These are phyloP conservation scores for Allophyes oxyacanthae DNA, from an alignment of 2,888 invertebrate genomes.

Conservation along the genomic window DNA sequence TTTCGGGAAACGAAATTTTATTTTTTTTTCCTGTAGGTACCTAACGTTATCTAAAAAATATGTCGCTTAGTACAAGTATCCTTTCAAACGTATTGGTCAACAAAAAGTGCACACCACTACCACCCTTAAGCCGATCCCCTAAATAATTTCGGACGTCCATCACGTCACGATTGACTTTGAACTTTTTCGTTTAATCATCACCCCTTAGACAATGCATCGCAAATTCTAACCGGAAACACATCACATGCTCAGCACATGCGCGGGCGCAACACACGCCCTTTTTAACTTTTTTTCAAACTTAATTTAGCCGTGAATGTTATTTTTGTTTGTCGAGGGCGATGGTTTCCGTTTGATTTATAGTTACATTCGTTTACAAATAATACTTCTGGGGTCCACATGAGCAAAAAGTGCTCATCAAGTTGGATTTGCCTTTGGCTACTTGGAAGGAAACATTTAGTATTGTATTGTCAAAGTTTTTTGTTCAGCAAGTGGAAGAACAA, in stretches of 20 bases:
- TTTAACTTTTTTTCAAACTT: constrained; percentile 71
- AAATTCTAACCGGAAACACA: constrained; percentile 85
- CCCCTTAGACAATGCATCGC: constrained; percentile 72
- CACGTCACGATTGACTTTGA: constrained; percentile 58
- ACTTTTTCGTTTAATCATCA: constrained; percentile 64
- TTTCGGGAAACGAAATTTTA: no score
- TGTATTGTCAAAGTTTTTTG: constrained; percentile 27
- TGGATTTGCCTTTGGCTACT: constrained; percentile 37
- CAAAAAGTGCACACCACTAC: no score
- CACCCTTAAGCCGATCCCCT: no score
- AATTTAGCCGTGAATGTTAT: constrained; percentile 75
- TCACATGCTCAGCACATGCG: constrained; percentile 86
- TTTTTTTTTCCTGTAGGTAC: no score
- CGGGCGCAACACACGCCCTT: constrained; percentile 77
- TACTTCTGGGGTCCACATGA: constrained; percentile 19
- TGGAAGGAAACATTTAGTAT: constrained; percentile 11
- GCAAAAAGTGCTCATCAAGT: constrained; percentile 28
- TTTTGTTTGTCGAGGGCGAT: constrained; percentile 75
- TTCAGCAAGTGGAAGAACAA: constrained; percentile 40
- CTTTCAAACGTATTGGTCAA: no score
- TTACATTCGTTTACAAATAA: constrained; percentile 57
- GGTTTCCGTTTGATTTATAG: constrained; percentile 78
- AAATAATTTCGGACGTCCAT: not conserved
- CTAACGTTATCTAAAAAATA: no score
- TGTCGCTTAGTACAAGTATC: no score